A percentile compares a stretch with the other conserved stretches of the same genome.
phyloP scores from a whole-genome alignment of 2,888 invertebrate species.

The Gasteruption jaculator region DNA sequence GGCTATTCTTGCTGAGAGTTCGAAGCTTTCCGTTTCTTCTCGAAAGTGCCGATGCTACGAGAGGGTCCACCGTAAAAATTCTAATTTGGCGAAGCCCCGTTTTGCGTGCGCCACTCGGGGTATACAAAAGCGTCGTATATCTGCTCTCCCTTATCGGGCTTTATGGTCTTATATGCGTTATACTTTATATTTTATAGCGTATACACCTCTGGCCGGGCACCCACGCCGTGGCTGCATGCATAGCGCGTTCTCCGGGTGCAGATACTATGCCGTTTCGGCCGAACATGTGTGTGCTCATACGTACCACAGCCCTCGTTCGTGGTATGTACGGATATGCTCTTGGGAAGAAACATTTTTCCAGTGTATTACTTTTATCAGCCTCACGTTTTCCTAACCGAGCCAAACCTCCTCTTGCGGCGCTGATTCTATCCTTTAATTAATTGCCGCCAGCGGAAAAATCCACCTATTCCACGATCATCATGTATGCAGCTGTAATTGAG shows the following conservation, averaged over 20 bases:
- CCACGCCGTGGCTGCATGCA: constrained; percentile 25
- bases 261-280: constrained; percentile 34
- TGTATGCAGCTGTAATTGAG: no score
- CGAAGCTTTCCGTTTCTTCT: no score
- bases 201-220: constrained; percentile 20
- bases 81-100: constrained; percentile 38
- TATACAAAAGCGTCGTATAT: constrained; percentile 31
- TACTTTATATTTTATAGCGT: constrained; percentile 43
- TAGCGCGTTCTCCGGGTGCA: constrained; percentile 22
- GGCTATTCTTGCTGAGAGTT: no score
- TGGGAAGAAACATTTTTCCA: constrained; percentile 38
- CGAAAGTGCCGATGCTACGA: no score
- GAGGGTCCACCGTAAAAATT: constrained; percentile 38
- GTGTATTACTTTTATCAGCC: constrained; percentile 40
- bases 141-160: constrained; percentile 41
- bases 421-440: constrained; percentile 38
- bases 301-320: no score
- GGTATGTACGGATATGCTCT: no score
- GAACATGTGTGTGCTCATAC: no score
- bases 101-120: constrained; percentile 24
- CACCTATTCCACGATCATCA: no score
- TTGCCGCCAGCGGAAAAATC: no score
- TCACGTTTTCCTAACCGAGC: constrained; percentile 31
- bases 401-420: constrained; percentile 18
- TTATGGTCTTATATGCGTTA: constrained; percentile 42